Percentiles rank a stretch among this genome's conserved stretches.
These are phyloP conservation scores for Silurus asotus DNA, from an alignment of 2,113 vertebrate species.

Conservation along the genomic window DNA sequence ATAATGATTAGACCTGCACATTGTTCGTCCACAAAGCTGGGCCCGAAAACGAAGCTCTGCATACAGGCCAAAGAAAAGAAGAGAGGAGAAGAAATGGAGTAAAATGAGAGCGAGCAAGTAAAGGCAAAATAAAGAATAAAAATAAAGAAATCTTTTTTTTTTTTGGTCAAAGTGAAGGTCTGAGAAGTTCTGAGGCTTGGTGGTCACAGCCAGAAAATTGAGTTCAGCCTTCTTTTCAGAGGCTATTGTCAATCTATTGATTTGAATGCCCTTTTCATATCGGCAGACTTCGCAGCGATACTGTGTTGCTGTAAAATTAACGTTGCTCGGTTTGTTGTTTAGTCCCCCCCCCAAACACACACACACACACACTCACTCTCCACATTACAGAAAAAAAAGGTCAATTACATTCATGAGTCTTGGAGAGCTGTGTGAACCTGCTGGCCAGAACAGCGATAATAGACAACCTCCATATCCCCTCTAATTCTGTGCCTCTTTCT, in stretches of 20 bases:
- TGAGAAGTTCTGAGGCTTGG: constrained; percentile 33
- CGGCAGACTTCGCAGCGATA: constrained; percentile 81
- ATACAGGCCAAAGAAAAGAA: constrained; percentile 7
- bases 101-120: background rate
- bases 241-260: constrained; percentile 93
- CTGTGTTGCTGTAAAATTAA: constrained; percentile 91
- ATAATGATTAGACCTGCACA: constrained; percentile 95
- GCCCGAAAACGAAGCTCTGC: constrained; percentile 55
- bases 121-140: background rate
- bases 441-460: constrained; percentile 80
- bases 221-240: constrained; percentile 90
- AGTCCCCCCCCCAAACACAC: constrained; percentile 56
- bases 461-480: constrained; percentile 92
- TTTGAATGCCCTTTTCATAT: constrained; percentile 98
- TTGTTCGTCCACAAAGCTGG: constrained; percentile 87
- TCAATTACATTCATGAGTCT: constrained; percentile 96
- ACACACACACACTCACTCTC: constrained; percentile 58
- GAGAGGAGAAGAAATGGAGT: constrained; percentile 12
- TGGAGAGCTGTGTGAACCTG: constrained; percentile 83
- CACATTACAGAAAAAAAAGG: constrained; percentile 89
- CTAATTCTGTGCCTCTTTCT: constrained; percentile 70
- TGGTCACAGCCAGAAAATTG: constrained; percentile 90
- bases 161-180: background rate
- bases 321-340: constrained; percentile 84
- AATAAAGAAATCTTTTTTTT: background rate